A percentile compares a stretch with the other conserved stretches of the same genome.
These are phyloP conservation scores for Sakesphorus luctuosus DNA, from an alignment of 2,113 vertebrate species.

Conservation along the genomic window DNA sequence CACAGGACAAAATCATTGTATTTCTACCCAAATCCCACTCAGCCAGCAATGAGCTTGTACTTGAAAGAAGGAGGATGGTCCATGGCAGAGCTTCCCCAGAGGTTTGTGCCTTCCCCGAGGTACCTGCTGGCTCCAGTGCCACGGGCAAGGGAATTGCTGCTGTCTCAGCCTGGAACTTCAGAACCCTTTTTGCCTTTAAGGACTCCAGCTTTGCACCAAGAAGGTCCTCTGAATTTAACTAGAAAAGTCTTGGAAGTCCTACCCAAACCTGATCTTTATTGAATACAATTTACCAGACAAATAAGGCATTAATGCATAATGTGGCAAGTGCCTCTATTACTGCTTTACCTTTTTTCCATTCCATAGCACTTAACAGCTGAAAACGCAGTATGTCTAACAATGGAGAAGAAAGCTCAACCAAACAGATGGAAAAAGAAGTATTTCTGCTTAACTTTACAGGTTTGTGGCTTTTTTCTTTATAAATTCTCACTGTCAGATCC, in stretches of 20 bases:
- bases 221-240: not conserved
- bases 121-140: not conserved
- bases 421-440: not conserved
- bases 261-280: not conserved
- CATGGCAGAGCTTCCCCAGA: not conserved
- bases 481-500: not conserved
- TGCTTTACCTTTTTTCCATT: not conserved
- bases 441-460: slow-evolving; percentile 4
- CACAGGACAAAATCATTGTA: not conserved
- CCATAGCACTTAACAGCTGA: not conserved
- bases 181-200: not conserved
- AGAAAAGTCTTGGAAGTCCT: not conserved
- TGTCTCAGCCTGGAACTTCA: not conserved
- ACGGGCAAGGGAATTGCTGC: not conserved
- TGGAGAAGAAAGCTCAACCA: not conserved
- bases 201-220: not conserved
- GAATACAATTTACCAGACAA: not conserved
- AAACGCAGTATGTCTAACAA: not conserved
- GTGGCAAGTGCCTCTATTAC: not conserved
- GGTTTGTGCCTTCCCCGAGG: rapidly evolving
- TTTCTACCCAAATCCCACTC: not conserved
- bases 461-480: not conserved
- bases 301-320: not conserved
- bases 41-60: not conserved
- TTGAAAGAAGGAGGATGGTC: not conserved